phyloP scores from a whole-genome alignment of 2,888 invertebrate genomes.

The Drosophila birchii region DNA sequence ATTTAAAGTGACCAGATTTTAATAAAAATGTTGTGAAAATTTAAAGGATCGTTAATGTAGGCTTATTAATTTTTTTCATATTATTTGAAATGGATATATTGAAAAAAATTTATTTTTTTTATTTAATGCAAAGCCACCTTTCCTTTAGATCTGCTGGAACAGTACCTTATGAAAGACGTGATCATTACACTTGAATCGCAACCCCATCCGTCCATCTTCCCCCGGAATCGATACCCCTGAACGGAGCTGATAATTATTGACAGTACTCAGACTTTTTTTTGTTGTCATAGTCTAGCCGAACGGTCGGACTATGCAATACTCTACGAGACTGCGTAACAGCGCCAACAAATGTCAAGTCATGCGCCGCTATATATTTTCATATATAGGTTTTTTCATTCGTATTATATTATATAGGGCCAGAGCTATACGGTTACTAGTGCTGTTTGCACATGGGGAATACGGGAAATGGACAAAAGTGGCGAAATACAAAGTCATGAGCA shows the following conservation, averaged over 20 bases:
- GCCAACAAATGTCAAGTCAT: conserved; percentile 33
- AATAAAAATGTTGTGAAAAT: neutral
- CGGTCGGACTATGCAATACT: conserved; percentile 21
- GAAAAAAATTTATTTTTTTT: neutral
- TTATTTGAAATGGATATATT: too few relatives aligned
- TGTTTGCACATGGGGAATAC: neutral
- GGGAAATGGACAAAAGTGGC: conserved; percentile 6
- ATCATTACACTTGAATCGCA: conserved; percentile 40
- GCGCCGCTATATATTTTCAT: conserved; percentile 1
- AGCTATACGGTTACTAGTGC: neutral
- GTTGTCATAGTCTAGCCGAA: conserved; percentile 39
- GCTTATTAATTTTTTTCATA: neutral
- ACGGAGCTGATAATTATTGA: conserved; percentile 61
- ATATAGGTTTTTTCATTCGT: neutral
- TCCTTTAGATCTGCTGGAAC: too few relatives aligned
- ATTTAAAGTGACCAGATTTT: neutral
- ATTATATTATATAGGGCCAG: neutral
- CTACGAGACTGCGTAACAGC: conserved; percentile 27
- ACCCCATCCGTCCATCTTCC: neutral
- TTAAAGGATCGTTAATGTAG: accelerated
- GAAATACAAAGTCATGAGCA: conserved; percentile 3
- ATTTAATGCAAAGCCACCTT: neutral
- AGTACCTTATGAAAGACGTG: conserved; percentile 23
- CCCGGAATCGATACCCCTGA: conserved; percentile 13
- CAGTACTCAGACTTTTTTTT: neutral